Evolutionary conservation across 2,888 invertebrate species (phyloP).

Genomic region (Andrena chrysosceles): DNA sequence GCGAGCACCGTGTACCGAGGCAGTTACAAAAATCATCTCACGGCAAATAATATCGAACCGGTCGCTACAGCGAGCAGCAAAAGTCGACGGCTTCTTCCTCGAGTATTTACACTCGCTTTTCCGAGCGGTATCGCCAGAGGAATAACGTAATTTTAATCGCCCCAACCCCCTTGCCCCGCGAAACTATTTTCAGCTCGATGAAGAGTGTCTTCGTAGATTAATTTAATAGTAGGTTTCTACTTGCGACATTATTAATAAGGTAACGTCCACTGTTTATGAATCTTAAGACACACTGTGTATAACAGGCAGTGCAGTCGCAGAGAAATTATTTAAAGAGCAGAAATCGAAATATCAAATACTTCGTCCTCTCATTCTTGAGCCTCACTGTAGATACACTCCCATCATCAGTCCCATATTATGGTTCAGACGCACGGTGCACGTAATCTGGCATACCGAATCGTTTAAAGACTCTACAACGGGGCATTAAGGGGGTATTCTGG

Average conservation of each 20-base stretch:
- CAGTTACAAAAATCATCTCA: constrained; percentile 50
- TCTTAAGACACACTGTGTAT: not conserved
- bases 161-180: not conserved
- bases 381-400: constrained; percentile 28
- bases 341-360: not conserved
- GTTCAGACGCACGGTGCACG: constrained; percentile 11
- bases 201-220: not conserved
- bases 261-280: not conserved
- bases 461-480: constrained; percentile 33
- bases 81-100: constrained; percentile 11
- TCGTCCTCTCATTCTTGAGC: constrained; percentile 14
- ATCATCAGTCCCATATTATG: constrained; percentile 26
- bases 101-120: not conserved
- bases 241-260: not conserved
- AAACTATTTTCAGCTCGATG: not conserved
- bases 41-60: constrained; percentile 50
- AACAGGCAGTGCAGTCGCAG: not conserved
- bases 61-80: constrained; percentile 40
- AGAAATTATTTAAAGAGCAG: not conserved
- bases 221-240: too few relatives aligned
- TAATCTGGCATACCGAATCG: constrained; percentile 27
- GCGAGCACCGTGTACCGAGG: constrained; percentile 37
- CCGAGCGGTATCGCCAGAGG: not conserved
- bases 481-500: too few relatives aligned
- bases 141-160: not conserved